phyloP scores from a whole-genome alignment of 2,113 vertebrate species.

The Sphyrna mokarran region DNA sequence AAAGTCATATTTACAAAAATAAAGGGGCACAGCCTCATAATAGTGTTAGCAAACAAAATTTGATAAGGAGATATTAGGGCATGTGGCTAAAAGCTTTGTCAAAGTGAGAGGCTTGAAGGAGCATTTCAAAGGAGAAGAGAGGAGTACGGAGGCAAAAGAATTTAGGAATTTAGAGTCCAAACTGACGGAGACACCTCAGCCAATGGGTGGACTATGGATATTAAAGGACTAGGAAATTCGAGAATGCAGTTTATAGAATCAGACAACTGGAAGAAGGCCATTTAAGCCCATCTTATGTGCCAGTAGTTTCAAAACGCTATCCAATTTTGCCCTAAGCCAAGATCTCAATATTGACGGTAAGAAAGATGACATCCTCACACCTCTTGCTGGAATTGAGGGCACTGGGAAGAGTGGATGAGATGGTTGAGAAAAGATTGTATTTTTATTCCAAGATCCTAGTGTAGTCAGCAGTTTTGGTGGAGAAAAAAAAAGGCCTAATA shows the following conservation, averaged over 20 bases:
- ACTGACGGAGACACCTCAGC: not conserved
- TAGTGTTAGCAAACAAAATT: not conserved
- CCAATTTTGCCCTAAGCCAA: not conserved
- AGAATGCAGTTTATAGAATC: not conserved
- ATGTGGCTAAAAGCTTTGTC: not conserved
- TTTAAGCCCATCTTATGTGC: not conserved
- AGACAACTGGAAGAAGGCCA: not conserved
- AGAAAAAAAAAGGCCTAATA: not conserved
- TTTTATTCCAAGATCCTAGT: not conserved
- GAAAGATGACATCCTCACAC: not conserved
- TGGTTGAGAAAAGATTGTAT: not conserved
- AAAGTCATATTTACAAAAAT: no score
- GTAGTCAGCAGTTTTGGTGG: not conserved
- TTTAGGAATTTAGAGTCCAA: not conserved
- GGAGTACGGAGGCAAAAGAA: not conserved
- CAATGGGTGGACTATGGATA: not conserved
- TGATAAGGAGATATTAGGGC: not conserved
- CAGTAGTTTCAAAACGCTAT: not conserved
- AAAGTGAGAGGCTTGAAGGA: not conserved
- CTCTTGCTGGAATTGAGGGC: not conserved
- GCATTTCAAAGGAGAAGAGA: not conserved
- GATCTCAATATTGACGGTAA: not conserved
- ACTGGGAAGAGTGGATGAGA: not conserved
- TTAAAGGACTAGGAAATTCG: not conserved
- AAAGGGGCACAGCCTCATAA: no score